phyloP scores from a whole-genome alignment of 1,140 invertebrate genomes.

The Colletes latitarsis region DNA sequence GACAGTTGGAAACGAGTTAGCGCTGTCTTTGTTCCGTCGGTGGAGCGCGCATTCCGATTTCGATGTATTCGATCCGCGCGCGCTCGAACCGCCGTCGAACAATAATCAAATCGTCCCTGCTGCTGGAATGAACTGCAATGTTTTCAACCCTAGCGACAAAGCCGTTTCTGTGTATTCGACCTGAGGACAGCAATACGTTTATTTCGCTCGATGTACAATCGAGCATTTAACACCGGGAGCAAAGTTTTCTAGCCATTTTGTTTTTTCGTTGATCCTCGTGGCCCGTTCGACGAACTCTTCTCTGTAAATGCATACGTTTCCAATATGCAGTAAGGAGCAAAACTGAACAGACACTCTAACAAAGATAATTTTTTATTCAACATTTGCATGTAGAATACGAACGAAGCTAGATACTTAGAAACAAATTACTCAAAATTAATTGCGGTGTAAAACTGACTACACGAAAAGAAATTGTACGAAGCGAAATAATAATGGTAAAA shows the following conservation, averaged over 20 bases:
- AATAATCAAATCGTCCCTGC: conserved; percentile 31
- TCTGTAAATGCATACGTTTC: too few relatives aligned
- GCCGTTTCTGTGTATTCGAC: not conserved
- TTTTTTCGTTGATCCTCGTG: not conserved
- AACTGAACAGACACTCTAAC: too few relatives aligned
- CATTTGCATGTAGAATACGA: too few relatives aligned
- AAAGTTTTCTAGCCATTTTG: not conserved
- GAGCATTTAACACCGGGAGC: conserved; percentile 10
- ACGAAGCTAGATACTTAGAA: too few relatives aligned
- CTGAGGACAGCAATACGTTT: not conserved
- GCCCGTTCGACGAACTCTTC: too few relatives aligned
- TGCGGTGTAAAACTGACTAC: too few relatives aligned
- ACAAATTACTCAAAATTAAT: too few relatives aligned
- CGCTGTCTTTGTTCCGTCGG: conserved; percentile 2
- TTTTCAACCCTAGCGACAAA: conserved; percentile 17
- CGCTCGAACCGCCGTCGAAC: not conserved
- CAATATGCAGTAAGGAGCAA: too few relatives aligned
- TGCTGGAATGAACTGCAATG: conserved; percentile 1
- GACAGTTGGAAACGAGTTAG: conserved; percentile 22
- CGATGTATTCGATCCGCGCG: not conserved
- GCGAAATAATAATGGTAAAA: too few relatives aligned
- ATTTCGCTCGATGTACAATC: not conserved
- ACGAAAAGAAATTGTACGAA: too few relatives aligned
- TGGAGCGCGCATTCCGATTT: not conserved
- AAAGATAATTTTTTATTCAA: too few relatives aligned